Evolutionary conservation across 2,888 invertebrate species (phyloP).

Genomic region (Nipponacmea schrenckii): DNA sequence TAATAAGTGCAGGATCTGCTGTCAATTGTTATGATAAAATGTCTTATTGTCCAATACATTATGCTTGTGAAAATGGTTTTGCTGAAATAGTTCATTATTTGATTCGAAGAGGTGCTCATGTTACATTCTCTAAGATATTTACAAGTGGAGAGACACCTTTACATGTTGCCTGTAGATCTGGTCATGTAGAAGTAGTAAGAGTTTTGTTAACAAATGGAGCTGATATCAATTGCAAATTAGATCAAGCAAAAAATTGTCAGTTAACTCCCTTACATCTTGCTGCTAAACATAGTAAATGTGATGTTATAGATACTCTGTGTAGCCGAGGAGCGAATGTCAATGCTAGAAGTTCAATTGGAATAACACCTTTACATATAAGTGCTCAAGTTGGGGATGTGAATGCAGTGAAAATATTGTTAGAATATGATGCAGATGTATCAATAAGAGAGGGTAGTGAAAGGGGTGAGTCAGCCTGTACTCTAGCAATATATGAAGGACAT

Average conservation of each 20-base stretch:
- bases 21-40: constrained; percentile 33
- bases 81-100: constrained; percentile 31
- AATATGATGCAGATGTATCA: constrained; percentile 1
- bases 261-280: constrained; percentile 42
- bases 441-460: not conserved
- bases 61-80: constrained; percentile 39
- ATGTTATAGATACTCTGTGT: constrained; percentile 31
- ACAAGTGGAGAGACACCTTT: constrained; percentile 24
- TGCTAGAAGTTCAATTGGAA: not conserved
- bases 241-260: constrained; percentile 32
- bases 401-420: not conserved
- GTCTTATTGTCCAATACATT: constrained; percentile 35
- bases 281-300: constrained; percentile 33
- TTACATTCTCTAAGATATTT: constrained; percentile 29
- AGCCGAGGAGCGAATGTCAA: constrained; percentile 16
- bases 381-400: not conserved
- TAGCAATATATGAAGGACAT: not conserved
- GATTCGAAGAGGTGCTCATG: constrained; percentile 29
- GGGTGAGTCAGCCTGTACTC: not conserved
- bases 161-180: constrained; percentile 39
- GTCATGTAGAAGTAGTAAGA: constrained; percentile 29
- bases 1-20: constrained; percentile 32
- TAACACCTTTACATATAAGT: constrained; percentile 12
- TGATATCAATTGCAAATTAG: constrained; percentile 37
- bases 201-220: constrained; percentile 32